Evolutionary conservation across 2,797 vertebrate genomes (phyloP), one percentile per base, ranked within the genome.

Genomic region (Vultur gryphus): DNA sequence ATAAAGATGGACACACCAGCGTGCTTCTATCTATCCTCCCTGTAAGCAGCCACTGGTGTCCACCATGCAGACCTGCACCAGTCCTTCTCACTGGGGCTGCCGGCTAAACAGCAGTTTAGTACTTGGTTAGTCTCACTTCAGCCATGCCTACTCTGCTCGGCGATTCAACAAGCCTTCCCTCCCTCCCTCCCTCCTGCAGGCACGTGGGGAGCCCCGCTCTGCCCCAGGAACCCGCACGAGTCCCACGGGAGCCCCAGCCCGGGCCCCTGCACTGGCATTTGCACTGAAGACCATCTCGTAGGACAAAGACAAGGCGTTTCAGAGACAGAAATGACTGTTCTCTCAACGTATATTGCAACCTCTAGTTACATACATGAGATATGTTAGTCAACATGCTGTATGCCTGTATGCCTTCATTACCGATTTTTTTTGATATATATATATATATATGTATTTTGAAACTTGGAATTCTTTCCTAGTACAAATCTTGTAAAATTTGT

Each of bases 281-380:
- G 46, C 73, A 44, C 58, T 7, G 1, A 64, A 44, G 1, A 31
- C 31, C 81, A 55, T 7, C 14, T 41, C 6, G 1, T 0, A 49
- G 73, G 51, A 66, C 33, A 52, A 62, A 66, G 55, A 41, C 24
- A 2, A 72, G 41, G 44, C 54, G 17, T 44, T 44, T n/a, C 35
- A 76, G 90, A 73, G 37, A 44, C 65, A 84, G 76, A 54, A 80
- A 26, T 2, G 11, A 57, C 35, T 31, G 20, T 39, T 84, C 62
- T 71, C 76, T 84, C 52, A 62, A 33, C 2, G 28, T 13, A 2
- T 26, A 31, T 5, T 62, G 33, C 86, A 65, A 7, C 41, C 37
- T 65, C 26, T 54, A 33, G 46, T 48, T 89, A 62, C 1, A 3
- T 0, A 41, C 16, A 13, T 1, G 67, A 85, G 72, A 64, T 59